Base-by-base conservation (phyloP, 23 tunicate species). In the Botrylloides violaceus region DNA sequence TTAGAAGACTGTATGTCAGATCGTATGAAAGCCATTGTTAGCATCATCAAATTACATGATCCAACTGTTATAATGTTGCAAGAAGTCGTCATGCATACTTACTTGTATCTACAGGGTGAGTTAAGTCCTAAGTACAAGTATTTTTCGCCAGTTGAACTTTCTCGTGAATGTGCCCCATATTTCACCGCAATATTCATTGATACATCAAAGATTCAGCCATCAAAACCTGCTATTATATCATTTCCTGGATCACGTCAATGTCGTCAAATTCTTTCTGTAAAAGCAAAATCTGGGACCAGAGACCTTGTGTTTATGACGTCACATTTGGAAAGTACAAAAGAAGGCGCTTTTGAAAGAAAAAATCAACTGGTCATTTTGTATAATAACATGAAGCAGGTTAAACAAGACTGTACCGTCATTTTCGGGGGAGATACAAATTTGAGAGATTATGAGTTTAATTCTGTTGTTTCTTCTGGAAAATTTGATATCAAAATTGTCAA, bases 1-100 rank as follows among this genome's bases (percentile, higher is more conserved):
- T 36, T 37, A 18, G 39, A 20, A 23, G 71, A 71, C 0, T 71
- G 32, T 39, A 30, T 79, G 38, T 32, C 25, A 2, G 84, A 71
- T 28, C 37, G 84, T 1, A 79, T 77, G 32, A 62, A 68, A 0
- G 84, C 70, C 27, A 32, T 60, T 3, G 84, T 71, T 33, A 23
- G 59, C 25, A 63, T 48, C 36, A 71, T 79, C 0, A 72, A 72
- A 71, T 33, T 53, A 66, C 37, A 26, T 23, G 29, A 22, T 3
- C 84, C 84, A 0, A 76, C 77, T 36, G 84, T 71, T 19, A 59
- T 79, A 1, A 79, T 79, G 84, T 30, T 79, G 59, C 84, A 79
- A 36, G 84, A 79, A 61, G 77, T 79, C 23, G 35, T 79, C 1
- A 12, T 61, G 34, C 24, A 36, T 4, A 59, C 84, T 20, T 61